phyloP scores from a whole-genome alignment of 1,140 invertebrate species.

The Augochlora pura region DNA sequence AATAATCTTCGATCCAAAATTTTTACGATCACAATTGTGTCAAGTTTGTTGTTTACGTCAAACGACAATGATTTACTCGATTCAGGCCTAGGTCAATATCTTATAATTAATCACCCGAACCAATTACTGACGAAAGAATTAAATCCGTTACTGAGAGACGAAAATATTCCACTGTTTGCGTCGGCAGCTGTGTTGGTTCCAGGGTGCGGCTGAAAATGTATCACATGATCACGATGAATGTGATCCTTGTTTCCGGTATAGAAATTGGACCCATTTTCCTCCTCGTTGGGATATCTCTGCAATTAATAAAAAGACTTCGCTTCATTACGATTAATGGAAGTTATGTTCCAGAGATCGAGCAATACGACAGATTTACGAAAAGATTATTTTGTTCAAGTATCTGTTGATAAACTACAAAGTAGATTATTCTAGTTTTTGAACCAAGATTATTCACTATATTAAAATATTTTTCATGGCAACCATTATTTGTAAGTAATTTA shows the following conservation, averaged over 20 bases:
- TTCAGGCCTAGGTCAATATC: not conserved
- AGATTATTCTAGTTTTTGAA: no score
- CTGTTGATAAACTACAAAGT: no score
- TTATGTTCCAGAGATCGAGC: no score
- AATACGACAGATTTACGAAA: no score
- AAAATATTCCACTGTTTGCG: conserved; percentile 84
- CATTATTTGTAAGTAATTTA: no score
- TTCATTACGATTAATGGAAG: not conserved
- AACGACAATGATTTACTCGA: not conserved
- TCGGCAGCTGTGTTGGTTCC: conserved; percentile 70
- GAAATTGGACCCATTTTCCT: conserved; percentile 62
- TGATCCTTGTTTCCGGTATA: conserved; percentile 65
- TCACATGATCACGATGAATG: conserved; percentile 75
- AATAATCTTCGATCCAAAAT: not conserved
- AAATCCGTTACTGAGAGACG: conserved; percentile 88
- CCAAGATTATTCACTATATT: no score
- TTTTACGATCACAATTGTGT: not conserved
- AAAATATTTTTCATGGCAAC: no score
- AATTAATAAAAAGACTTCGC: not conserved
- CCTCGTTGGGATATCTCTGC: conserved; percentile 70
- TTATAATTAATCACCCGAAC: conserved; percentile 82
- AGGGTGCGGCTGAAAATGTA: conserved; percentile 72
- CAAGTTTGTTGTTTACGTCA: not conserved
- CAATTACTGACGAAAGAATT: conserved; percentile 88
- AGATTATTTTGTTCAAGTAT: no score